Conservation (phyloP, 2,888 invertebrate species). For the Hirtodrosophila confusa region DNA sequence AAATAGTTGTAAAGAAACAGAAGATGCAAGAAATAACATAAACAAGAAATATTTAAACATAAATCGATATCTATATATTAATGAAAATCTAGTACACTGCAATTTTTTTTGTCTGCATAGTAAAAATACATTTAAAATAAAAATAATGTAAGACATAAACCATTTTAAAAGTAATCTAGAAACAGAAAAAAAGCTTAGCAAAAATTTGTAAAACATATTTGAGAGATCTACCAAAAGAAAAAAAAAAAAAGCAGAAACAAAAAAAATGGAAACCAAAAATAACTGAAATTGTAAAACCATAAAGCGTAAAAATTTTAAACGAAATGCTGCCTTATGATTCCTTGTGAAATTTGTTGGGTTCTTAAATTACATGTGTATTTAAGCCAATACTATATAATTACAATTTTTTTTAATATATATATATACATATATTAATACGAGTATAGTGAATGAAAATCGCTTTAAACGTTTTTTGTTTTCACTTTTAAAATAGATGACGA, state of each 20-base stretch:
- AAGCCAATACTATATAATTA: conserved; percentile 54
- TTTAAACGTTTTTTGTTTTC: conserved; percentile 53
- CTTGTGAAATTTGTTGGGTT: conserved; percentile 79
- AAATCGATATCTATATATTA: conserved; percentile 23
- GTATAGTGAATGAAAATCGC: conserved; percentile 49
- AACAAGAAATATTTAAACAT: conserved; percentile 20
- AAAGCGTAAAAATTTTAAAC: conserved; percentile 41
- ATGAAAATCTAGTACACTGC: conserved; percentile 48
- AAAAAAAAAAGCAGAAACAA: conserved; percentile 16
- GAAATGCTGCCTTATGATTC: conserved; percentile 82
- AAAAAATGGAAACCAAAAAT: conserved; percentile 10
- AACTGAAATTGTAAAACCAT: conserved; percentile 32
- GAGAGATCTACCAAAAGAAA: conserved; percentile 50
- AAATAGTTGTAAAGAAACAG: conserved; percentile 44
- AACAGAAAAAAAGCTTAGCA: conserved; percentile 55
- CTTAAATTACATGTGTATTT: conserved; percentile 56
- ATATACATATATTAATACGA: conserved; percentile 36
- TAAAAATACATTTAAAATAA: conserved; percentile 42
- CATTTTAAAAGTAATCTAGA: conserved; percentile 49
- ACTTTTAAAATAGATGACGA: conserved; percentile 36
- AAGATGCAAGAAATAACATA: not conserved
- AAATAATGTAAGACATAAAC: conserved; percentile 43
- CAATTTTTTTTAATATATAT: conserved; percentile 6
- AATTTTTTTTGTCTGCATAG: conserved; percentile 63
- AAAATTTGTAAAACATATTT: conserved; percentile 64